phyloP scores from a whole-genome alignment of 1,140 invertebrate genomes.

The Drosophila jambulina region DNA sequence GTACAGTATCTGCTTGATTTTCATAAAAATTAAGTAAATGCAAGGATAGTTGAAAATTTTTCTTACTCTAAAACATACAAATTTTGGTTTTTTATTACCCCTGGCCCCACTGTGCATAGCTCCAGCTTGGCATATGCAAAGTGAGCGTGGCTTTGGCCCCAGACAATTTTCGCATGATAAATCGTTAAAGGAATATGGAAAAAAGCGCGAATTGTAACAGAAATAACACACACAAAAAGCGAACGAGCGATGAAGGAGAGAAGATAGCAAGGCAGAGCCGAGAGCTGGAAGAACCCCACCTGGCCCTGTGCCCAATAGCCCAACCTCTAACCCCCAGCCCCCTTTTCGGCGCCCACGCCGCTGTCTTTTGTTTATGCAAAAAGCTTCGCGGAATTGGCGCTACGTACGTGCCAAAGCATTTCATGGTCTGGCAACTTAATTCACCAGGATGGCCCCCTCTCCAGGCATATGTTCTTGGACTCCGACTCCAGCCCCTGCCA shows the following conservation, averaged over 20 bases:
- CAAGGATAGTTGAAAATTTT: neutral
- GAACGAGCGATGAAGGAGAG: slow-evolving; percentile 15
- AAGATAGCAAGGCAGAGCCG: slow-evolving; percentile 24
- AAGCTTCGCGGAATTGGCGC: slow-evolving; percentile 79
- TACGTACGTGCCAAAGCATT: slow-evolving; percentile 81
- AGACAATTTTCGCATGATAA: slow-evolving; percentile 83
- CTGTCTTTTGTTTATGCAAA: slow-evolving; percentile 78
- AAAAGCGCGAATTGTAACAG: slow-evolving; percentile 76
- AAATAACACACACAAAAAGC: slow-evolving; percentile 58
- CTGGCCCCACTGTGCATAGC: slow-evolving; percentile 21
- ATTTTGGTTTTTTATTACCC: too few species aligned
- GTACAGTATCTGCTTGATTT: neutral
- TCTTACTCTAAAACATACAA: neutral
- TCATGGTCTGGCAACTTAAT: slow-evolving; percentile 83
- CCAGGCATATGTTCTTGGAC: slow-evolving; percentile 18
- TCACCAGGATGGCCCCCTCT: slow-evolving; percentile 41
- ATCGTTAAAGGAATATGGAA: slow-evolving; percentile 79
- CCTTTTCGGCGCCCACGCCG: slow-evolving; percentile 14
- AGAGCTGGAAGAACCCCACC: slow-evolving; percentile 11
- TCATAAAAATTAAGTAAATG: neutral
- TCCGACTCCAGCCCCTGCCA: neutral
- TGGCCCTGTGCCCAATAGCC: slow-evolving; percentile 3
- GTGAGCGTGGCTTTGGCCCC: slow-evolving; percentile 59
- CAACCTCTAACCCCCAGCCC: neutral
- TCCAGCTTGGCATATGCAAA: slow-evolving; percentile 66